A percentile compares a stretch with the other conserved stretches of the same genome.
These are phyloP conservation scores for Helobdella robusta DNA, from an alignment of 2,888 invertebrate genomes.

Conservation along the genomic window DNA sequence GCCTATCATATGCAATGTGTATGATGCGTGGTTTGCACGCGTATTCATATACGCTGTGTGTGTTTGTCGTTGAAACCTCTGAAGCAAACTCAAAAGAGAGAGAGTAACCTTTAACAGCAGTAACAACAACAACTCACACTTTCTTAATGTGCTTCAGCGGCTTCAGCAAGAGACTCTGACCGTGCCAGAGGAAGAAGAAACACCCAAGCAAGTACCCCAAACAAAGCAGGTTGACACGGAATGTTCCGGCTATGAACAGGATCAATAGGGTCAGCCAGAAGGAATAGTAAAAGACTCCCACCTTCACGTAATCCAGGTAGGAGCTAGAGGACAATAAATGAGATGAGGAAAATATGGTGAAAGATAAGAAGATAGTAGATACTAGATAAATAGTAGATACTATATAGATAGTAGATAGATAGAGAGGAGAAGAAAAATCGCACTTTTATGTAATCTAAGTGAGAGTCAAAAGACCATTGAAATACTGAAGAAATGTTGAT, in stretches of 20 bases:
- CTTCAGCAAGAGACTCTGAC: constrained; percentile 85
- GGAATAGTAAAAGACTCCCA: constrained; percentile 74
- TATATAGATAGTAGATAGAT: too few species aligned
- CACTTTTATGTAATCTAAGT: too few species aligned
- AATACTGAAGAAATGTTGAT: too few species aligned
- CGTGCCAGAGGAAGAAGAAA: constrained; percentile 95
- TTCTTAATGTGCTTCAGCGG: constrained; percentile 71
- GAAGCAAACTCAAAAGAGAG: too few species aligned
- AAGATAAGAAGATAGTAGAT: too few species aligned
- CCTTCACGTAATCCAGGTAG: constrained; percentile 82
- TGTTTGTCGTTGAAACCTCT: too few species aligned
- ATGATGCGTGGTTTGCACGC: too few species aligned
- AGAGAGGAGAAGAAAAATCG: too few species aligned
- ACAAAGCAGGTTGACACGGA: constrained; percentile 83
- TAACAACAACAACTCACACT: constrained; percentile 32
- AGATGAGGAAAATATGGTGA: background rate
- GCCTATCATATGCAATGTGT: too few species aligned
- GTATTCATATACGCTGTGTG: too few species aligned
- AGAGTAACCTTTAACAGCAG: background rate
- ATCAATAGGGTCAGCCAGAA: constrained; percentile 91
- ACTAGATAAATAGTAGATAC: too few species aligned
- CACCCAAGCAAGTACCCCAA: constrained; percentile 90
- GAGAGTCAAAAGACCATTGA: too few species aligned
- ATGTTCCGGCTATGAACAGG: constrained; percentile 88
- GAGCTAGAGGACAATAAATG: constrained; percentile 55